Evolutionary conservation across 2,113 vertebrate species (phyloP), one percentile per base, ranked within the genome.

Genomic region (Nesogale talazaci): DNA sequence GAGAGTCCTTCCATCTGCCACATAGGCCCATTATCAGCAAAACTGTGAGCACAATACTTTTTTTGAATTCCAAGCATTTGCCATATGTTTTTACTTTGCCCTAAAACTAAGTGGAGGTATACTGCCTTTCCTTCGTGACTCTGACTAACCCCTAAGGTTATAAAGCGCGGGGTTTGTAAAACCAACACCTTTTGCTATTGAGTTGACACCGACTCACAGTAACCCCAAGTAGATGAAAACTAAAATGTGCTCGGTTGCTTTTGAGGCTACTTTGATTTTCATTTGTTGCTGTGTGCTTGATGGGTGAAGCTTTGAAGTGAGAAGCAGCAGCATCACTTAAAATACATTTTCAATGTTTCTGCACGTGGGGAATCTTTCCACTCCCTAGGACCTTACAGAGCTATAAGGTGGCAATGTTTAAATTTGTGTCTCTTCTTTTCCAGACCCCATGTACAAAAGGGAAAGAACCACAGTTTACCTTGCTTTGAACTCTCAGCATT

Each of bases 391-490:
- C 46, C 46, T 52, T 52, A 52, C 46, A 52, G 14, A 52, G 46
- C 46, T 52, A 8, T 52, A 52, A 9, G 42, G 34, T 56, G 59
- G 59, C 22, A 23, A 20, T 61, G 59, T 2, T 63, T 61, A 61
- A 61, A 23, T 61, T 61, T 61, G 59, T 61, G 59, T 61, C 59
- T 61, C 36, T 79, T 56, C 70, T 52, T 57, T 9, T 3, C 29
- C 40, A 78, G 31, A 90, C 42, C 12, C 42, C 12, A 86, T 5
- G 16, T 29, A 59, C 29, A 89, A 63, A 89, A 89, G 7, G 46
- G 25, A 46, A 92, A 94, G 8, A 88, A 74, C 20, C 46, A 42
- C 29, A 84, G 6, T 84, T 88, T 61, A 77, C 34, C 81, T 91
- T 31, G 40, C 76, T 92, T 34, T 81, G 65, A 76, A 92, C 14